A percentile compares a stretch with the other conserved stretches of the same genome.
Conservation (phyloP, 2,797 vertebrate species). For the Xenops minutus region DNA sequence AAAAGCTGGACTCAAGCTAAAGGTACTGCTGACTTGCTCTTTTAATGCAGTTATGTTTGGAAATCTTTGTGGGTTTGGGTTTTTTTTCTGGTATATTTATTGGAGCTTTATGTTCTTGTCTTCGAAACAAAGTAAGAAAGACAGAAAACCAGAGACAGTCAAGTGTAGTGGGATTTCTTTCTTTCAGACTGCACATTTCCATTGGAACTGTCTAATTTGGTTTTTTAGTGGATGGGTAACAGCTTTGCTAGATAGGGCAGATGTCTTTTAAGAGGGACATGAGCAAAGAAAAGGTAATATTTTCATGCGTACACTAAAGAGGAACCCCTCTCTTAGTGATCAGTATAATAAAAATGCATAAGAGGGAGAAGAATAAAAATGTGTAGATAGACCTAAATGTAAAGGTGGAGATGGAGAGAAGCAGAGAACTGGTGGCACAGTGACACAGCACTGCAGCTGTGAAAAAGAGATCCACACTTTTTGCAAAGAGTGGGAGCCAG, state of each 20-base stretch:
- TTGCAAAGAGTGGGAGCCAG: background rate
- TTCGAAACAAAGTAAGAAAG: background rate
- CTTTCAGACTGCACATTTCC: background rate
- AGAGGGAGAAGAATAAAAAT: background rate
- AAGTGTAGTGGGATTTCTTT: background rate
- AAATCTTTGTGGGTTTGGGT: background rate
- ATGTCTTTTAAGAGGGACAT: background rate
- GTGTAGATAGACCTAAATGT: background rate
- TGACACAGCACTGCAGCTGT: background rate
- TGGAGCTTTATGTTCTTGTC: background rate
- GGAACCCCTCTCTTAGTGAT: background rate
- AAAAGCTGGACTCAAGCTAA: background rate
- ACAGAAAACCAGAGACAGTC: background rate
- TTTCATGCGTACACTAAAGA: background rate
- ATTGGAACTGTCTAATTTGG: background rate
- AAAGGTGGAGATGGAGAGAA: background rate
- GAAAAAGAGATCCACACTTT: background rate
- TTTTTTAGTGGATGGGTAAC: background rate
- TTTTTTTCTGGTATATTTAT: background rate
- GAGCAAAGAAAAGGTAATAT: background rate
- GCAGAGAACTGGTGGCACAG: background rate
- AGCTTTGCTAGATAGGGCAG: background rate
- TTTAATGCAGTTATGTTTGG: background rate
- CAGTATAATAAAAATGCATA: background rate
- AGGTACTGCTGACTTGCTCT: background rate